Percentiles rank a stretch among this genome's conserved stretches.
Evolutionary conservation across 2,797 vertebrate species (phyloP).

Genomic region (Pseudomugil gertrudae): DNA sequence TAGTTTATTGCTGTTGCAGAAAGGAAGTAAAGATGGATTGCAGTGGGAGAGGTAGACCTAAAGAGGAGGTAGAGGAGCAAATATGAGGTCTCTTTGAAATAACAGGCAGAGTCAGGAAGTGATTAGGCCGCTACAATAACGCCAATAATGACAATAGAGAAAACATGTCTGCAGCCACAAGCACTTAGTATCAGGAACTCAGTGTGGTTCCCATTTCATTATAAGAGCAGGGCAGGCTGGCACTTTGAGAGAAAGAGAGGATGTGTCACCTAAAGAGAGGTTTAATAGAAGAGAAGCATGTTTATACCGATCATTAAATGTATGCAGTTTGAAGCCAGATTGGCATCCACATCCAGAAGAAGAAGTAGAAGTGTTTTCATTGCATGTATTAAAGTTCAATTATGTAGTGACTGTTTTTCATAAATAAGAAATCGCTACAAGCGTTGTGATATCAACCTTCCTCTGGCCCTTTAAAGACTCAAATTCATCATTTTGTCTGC

Average conservation of each 20-base stretch:
- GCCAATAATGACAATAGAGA: constrained; percentile 72
- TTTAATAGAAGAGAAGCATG: no score
- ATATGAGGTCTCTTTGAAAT: constrained; percentile 57
- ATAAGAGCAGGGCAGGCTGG: constrained; percentile 32
- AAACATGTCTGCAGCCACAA: constrained; percentile 74
- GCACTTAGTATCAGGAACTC: constrained; percentile 67
- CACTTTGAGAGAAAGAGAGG: constrained; percentile 19
- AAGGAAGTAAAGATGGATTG: constrained; percentile 35
- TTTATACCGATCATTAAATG: no score
- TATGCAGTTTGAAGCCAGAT: neutral
- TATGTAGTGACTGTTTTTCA: neutral
- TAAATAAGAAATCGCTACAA: neutral
- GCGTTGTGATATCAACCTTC: neutral
- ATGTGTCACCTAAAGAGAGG: constrained; percentile 30
- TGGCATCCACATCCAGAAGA: neutral
- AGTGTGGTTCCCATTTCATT: constrained; percentile 63
- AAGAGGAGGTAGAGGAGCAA: constrained; percentile 42
- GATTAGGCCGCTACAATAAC: constrained; percentile 78
- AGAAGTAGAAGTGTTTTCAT: neutral
- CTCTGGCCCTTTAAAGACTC: neutral
- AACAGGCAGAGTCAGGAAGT: constrained; percentile 67
- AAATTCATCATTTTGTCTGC: neutral
- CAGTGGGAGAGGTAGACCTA: constrained; percentile 41
- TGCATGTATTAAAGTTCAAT: neutral
- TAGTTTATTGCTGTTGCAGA: constrained; percentile 17